These are phyloP conservation scores for Protobothrops flavoviridis DNA, from an alignment of 2,113 vertebrate genomes.

Conservation along the genomic window DNA sequence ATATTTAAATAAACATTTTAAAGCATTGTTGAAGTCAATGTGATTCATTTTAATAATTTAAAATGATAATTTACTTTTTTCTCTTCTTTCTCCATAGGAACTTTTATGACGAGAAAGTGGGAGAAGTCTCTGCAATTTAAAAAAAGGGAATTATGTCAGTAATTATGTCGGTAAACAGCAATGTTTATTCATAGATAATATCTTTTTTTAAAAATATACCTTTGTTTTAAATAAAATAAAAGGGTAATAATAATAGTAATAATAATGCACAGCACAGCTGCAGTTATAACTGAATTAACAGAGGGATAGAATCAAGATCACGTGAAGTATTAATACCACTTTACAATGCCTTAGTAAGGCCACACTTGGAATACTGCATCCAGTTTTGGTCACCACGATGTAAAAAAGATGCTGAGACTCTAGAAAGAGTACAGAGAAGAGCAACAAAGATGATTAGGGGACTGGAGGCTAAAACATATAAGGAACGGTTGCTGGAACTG, in stretches of 20 bases:
- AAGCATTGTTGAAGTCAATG: background rate
- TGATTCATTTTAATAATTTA: background rate
- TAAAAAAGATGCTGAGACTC: too few relatives aligned
- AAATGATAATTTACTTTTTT: background rate
- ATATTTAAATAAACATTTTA: background rate
- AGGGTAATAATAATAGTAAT: background rate
- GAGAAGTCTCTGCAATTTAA: background rate
- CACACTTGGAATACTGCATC: too few relatives aligned
- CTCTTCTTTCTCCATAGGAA: background rate
- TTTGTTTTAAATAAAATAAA: background rate
- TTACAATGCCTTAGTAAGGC: too few relatives aligned
- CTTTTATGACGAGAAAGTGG: background rate
- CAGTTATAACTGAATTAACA: background rate
- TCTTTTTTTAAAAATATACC: background rate
- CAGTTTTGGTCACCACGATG: too few relatives aligned
- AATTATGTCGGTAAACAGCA: background rate
- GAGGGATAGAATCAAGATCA: too few relatives aligned
- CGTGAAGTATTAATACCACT: too few relatives aligned
- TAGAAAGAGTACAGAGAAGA: too few relatives aligned
- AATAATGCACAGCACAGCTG: background rate
- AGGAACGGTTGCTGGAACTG: too few relatives aligned
- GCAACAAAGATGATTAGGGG: too few relatives aligned
- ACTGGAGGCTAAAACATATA: too few relatives aligned
- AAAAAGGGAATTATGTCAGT: background rate
- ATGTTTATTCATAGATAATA: background rate